Evolutionary conservation across 2,797 vertebrate genomes (phyloP).

Genomic region (Pseudochirops cupreus): DNA sequence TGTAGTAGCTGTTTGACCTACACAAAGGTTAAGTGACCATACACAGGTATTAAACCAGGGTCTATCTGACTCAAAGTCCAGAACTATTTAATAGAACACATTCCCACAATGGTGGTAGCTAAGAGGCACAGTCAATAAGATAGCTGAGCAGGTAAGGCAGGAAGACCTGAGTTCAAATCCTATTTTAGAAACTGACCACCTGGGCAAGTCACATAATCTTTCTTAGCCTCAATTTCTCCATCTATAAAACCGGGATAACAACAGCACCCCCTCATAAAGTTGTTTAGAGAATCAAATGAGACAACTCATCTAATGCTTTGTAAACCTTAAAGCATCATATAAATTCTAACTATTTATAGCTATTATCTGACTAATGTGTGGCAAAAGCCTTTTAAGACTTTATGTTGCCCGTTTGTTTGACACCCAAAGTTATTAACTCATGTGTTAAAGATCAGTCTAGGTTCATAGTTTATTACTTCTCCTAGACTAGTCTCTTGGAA

Average conservation of each 20-base stretch:
- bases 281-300: too few relatives aligned
- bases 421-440: not conserved
- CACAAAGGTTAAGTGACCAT: not conserved
- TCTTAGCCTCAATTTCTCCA: not conserved
- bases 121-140: not conserved
- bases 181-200: too few relatives aligned
- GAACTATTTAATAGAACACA: not conserved
- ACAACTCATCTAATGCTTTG: too few relatives aligned
- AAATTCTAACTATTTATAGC: not conserved
- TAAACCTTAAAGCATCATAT: not conserved
- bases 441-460: not conserved
- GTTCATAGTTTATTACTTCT: not conserved
- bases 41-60: not conserved
- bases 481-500: not conserved
- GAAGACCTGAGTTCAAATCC: not conserved
- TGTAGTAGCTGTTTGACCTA: not conserved
- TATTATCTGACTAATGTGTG: not conserved
- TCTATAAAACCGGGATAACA: too few relatives aligned
- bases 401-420: not conserved
- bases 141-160: not conserved
- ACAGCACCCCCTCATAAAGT: too few relatives aligned
- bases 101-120: not conserved
- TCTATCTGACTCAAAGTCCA: not conserved
- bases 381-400: not conserved
- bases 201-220: not conserved